phyloP scores from a whole-genome alignment of 2,113 vertebrate genomes.

The Pagrus major region DNA sequence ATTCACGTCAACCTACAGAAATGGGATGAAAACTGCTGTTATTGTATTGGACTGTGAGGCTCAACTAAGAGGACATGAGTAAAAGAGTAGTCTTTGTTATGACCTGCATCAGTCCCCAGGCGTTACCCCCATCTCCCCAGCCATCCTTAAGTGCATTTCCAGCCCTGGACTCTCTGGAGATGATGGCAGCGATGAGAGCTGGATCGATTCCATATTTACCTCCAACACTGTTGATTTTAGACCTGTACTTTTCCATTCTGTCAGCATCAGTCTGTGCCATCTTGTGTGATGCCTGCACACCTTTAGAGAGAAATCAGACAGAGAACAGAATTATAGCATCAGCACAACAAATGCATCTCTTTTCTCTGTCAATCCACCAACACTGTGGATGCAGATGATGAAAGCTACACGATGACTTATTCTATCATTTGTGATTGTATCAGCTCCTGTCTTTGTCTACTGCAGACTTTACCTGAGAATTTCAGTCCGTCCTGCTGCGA shows the following conservation, averaged over 20 bases:
- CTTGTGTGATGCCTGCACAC: conserved; percentile 20
- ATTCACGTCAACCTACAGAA: conserved; percentile 56
- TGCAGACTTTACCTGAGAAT: conserved; percentile 32
- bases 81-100: not conserved
- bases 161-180: conserved; percentile 75
- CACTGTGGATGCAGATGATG: not conserved
- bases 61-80: not conserved
- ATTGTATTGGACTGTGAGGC: too few species aligned
- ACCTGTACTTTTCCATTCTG: conserved; percentile 49
- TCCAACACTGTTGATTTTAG: conserved; percentile 30
- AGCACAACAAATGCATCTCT: not conserved
- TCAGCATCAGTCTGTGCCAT: conserved; percentile 52
- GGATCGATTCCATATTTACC: not conserved
- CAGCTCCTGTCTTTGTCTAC: not conserved
- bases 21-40: not conserved
- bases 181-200: conserved; percentile 73
- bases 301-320: conserved; percentile 15
- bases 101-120: conserved; percentile 73
- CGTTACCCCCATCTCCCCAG: conserved; percentile 47
- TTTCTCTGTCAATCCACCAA: not conserved
- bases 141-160: conserved; percentile 25
- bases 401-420: not conserved
- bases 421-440: not conserved
- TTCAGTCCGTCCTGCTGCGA: conserved; percentile 31
- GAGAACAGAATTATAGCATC: not conserved